phyloP scores from a whole-genome alignment of 2,797 vertebrate genomes.

The Vespertilio murinus region DNA sequence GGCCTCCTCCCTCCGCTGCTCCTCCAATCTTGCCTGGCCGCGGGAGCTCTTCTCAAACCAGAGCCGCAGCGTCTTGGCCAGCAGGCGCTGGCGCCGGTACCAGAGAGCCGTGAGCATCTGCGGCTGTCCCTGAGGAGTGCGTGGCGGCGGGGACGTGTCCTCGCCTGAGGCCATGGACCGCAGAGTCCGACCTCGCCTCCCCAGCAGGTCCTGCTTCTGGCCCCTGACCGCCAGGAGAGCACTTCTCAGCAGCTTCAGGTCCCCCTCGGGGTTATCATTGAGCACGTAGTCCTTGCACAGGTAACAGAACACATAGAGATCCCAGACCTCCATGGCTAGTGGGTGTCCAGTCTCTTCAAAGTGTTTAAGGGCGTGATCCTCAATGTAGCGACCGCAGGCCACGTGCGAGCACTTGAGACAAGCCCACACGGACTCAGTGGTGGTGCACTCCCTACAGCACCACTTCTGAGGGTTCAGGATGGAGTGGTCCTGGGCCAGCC shows the following conservation, averaged over 20 bases:
- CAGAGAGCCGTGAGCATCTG: constrained; percentile 93
- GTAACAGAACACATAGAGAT: constrained; percentile 97
- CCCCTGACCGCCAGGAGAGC: constrained; percentile 92
- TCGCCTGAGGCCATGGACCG: constrained; percentile 89
- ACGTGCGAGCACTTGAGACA: constrained; percentile 99
- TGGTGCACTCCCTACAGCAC: constrained; percentile 94
- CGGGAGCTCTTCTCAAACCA: constrained; percentile 89
- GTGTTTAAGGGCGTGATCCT: constrained; percentile 95
- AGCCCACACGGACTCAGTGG: constrained; percentile 97
- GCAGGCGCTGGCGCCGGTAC: constrained; percentile 92
- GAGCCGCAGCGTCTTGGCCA: constrained; percentile 88
- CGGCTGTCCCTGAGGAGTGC: constrained; percentile 86
- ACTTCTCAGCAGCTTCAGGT: constrained; percentile 95
- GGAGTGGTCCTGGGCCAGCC: constrained; percentile 97
- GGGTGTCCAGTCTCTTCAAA: constrained; percentile 94
- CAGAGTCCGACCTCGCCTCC: constrained; percentile 88
- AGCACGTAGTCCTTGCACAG: constrained; percentile 97
- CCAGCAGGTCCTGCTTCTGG: constrained; percentile 79
- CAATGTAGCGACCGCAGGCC: constrained; percentile 95
- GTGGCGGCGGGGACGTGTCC: constrained; percentile 76
- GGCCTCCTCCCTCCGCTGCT: constrained; percentile 87
- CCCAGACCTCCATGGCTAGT: constrained; percentile 96
- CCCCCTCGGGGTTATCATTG: constrained; percentile 97
- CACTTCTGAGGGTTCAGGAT: constrained; percentile 99
- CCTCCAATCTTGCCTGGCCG: constrained; percentile 87